These are phyloP conservation scores for human (Homo sapiens) DNA, from an alignment of 2,113 vertebrate genomes.

Conservation along the genomic window GRCh38 chrX:32147001-32147500, in stretches of 20 bases:
- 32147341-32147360: background rate
- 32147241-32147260: background rate
- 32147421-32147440: background rate
- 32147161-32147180: background rate
- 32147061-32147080: background rate
- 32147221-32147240: background rate
- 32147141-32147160: background rate
- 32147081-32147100: background rate
- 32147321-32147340: background rate
- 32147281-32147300: background rate
- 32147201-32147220: background rate
- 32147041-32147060: background rate
- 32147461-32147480: background rate
- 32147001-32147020: background rate
- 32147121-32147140: background rate
- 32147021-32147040: background rate
- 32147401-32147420: background rate
- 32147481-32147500: background rate
- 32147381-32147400: background rate
- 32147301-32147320: background rate
- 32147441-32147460: background rate
- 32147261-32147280: background rate
- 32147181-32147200: background rate
- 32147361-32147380: background rate
- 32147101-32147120: background rate